phyloP scores from a whole-genome alignment of 2,797 vertebrate species.

The Chaunax sp. region DNA sequence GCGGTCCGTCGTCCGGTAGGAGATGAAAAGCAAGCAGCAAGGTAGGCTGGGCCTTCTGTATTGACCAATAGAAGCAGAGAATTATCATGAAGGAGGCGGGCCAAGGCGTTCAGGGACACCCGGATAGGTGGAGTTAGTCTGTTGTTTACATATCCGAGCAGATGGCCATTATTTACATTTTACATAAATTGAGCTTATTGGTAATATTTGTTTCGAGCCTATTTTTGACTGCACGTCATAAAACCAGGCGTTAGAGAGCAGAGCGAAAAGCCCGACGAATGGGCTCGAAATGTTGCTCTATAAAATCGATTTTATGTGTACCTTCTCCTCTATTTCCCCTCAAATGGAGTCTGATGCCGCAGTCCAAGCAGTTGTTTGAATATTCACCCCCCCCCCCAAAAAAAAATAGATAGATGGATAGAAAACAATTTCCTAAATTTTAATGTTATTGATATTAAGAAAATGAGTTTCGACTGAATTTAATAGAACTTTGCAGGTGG shows the following conservation, averaged over 20 bases:
- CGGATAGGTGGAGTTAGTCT: constrained; percentile 56
- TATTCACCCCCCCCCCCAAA: too few relatives aligned
- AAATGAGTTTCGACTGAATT: background rate
- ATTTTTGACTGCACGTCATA: background rate
- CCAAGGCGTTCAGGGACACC: constrained; percentile 12
- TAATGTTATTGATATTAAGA: background rate
- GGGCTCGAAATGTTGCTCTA: background rate
- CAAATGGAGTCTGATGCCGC: background rate
- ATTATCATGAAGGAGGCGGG: constrained; percentile 22
- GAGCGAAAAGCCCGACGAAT: background rate
- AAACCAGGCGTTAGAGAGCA: background rate
- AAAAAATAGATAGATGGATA: too few relatives aligned
- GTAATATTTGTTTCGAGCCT: background rate
- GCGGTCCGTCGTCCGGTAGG: constrained; percentile 68
- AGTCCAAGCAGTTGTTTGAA: background rate
- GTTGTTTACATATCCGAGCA: constrained; percentile 77
- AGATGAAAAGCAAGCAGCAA: constrained; percentile 29
- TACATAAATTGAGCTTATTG: constrained; percentile 22
- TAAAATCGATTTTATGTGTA: background rate
- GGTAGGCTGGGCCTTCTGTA: constrained; percentile 17
- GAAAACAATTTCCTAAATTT: too few relatives aligned
- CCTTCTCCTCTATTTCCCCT: background rate
- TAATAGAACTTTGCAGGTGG: background rate
- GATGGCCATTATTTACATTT: constrained; percentile 82
- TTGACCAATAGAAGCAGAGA: constrained; percentile 66